These are phyloP conservation scores for Kryphioiulus occultus DNA, from an alignment of 2,888 invertebrate species.

Conservation along the genomic window DNA sequence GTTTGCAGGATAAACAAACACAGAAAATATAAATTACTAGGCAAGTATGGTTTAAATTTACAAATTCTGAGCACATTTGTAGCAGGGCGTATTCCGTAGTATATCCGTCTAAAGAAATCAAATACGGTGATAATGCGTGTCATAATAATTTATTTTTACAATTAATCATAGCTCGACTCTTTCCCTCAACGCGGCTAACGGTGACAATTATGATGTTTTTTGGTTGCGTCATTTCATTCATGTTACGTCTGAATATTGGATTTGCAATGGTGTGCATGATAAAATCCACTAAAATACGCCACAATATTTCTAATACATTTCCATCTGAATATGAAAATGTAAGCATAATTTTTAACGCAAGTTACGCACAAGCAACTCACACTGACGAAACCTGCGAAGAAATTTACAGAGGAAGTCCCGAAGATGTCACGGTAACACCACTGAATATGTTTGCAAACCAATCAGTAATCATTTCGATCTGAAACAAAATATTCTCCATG, in stretches of 20 bases:
- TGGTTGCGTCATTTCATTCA: constrained; percentile 46
- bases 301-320: not conserved
- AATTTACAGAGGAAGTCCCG: not conserved
- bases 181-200: constrained; percentile 44
- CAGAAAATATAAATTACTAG: no score
- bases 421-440: not conserved
- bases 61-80: no score
- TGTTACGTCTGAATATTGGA: constrained; percentile 66
- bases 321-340: not conserved
- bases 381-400: not conserved
- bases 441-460: no score
- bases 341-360: not conserved
- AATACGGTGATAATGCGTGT: no score
- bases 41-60: no score
- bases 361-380: not conserved
- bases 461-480: no score
- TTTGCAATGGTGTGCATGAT: constrained; percentile 69
- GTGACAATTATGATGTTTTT: constrained; percentile 49
- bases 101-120: no score
- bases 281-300: constrained; percentile 56
- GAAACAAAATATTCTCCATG: no score
- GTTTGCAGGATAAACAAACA: no score
- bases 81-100: no score
- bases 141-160: not conserved
- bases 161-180: constrained; percentile 48